Percentiles rank a stretch among this genome's conserved stretches.
These are phyloP conservation scores for Rosalia funebris DNA, from an alignment of 2,888 invertebrate genomes.

Conservation along the genomic window DNA sequence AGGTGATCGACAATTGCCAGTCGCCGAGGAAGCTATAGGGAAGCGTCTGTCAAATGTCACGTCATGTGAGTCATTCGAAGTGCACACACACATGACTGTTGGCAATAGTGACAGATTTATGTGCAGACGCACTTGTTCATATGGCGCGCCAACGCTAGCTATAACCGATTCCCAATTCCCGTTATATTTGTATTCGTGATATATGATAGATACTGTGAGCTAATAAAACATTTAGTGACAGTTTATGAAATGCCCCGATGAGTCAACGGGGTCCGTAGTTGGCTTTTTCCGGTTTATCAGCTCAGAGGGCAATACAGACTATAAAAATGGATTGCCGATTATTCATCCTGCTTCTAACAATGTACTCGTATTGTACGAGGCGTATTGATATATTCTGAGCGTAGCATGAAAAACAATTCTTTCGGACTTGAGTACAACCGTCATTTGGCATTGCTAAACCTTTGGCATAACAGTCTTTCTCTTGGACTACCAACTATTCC, in stretches of 20 bases:
- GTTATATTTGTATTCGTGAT: conserved; percentile 44
- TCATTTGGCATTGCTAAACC: no score
- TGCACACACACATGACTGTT: conserved; percentile 32
- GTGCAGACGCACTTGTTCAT: conserved; percentile 36
- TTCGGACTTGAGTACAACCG: no score
- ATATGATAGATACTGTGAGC: conserved; percentile 47
- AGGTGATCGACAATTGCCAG: conserved; percentile 29
- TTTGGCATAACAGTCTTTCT: no score
- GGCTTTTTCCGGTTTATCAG: conserved; percentile 41
- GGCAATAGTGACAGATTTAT: conserved; percentile 42
- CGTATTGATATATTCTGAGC: no score
- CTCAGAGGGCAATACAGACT: conserved; percentile 28
- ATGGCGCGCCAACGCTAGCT: conserved; percentile 9
- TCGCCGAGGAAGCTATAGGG: conserved; percentile 32
- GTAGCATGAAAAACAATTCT: no score
- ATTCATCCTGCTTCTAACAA: no score
- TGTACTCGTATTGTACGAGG: no score
- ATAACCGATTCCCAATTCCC: conserved; percentile 35
- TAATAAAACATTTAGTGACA: conserved; percentile 50
- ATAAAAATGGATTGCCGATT: no score
- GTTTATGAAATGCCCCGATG: conserved; percentile 50
- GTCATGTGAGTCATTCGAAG: conserved; percentile 32
- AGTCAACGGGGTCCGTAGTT: conserved; percentile 46
- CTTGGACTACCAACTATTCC: no score
- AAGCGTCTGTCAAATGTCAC: conserved; percentile 43